Evolutionary conservation across 2,888 invertebrate genomes (phyloP).

Genomic region (Sceliomorpha sp.): DNA sequence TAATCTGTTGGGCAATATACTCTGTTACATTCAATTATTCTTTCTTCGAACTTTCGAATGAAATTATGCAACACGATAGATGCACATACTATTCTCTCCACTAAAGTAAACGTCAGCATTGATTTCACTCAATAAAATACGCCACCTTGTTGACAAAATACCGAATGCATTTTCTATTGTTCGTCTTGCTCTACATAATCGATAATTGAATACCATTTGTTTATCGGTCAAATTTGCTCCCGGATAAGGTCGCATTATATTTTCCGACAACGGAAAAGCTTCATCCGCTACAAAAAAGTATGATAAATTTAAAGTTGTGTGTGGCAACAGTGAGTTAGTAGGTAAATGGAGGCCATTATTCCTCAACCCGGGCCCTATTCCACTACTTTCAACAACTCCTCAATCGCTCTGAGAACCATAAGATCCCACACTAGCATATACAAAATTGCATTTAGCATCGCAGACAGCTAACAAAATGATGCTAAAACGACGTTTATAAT

Average conservation of each 20-base stretch:
- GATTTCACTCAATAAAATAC: slow-evolving; percentile 14
- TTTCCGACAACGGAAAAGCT: slow-evolving; percentile 13
- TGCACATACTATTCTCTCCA: slow-evolving; percentile 12
- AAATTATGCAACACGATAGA: slow-evolving; percentile 33
- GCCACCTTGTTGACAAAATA: slow-evolving; percentile 25
- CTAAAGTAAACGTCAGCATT: slow-evolving; percentile 6
- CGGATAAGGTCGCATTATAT: slow-evolving; percentile 33
- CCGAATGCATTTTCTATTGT: slow-evolving; percentile 40
- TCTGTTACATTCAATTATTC: neutral
- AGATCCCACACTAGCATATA: slow-evolving; percentile 3
- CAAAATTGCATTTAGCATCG: slow-evolving; percentile 20
- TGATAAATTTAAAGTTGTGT: slow-evolving; percentile 2
- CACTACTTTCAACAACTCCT: slow-evolving; percentile 19
- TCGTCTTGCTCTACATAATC: slow-evolving; percentile 28
- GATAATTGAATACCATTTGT: slow-evolving; percentile 33
- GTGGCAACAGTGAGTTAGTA: neutral
- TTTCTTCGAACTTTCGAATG: neutral
- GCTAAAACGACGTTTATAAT: slow-evolving; percentile 47
- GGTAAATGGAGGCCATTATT: slow-evolving; percentile 21
- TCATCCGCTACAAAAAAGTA: slow-evolving; percentile 29
- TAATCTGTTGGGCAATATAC: no score
- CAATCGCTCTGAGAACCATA: slow-evolving; percentile 32
- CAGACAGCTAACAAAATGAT: slow-evolving; percentile 32
- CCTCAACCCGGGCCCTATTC: slow-evolving; percentile 3
- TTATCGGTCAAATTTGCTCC: slow-evolving; percentile 12